phyloP scores from a whole-genome alignment of 2,797 vertebrate genomes.

The Dipus sagitta region DNA sequence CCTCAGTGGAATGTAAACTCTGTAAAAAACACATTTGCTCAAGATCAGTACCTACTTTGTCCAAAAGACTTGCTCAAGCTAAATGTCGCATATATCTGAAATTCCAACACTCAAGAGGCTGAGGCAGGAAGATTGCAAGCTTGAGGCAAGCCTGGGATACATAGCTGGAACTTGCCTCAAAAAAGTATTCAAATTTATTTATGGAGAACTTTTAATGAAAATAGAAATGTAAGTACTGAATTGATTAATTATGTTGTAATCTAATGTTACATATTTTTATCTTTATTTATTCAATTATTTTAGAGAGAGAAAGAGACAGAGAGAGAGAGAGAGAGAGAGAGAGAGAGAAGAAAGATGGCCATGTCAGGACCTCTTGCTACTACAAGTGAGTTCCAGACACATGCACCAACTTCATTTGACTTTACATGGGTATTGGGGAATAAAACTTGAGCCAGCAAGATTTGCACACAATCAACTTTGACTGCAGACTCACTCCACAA shows the following conservation, averaged over 20 bases:
- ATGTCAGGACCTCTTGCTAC: no score
- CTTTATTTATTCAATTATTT: no score
- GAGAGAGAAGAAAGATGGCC: no score
- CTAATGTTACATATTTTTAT: background rate
- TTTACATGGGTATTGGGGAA: no score
- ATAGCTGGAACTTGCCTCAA: background rate
- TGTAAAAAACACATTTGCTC: background rate
- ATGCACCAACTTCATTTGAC: no score
- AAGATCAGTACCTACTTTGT: constrained; percentile 22
- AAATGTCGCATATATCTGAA: accelerated
- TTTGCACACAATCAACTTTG: no score
- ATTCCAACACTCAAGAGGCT: background rate
- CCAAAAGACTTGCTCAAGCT: background rate
- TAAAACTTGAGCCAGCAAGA: no score
- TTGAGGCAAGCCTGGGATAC: background rate
- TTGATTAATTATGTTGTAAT: background rate
- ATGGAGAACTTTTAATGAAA: background rate
- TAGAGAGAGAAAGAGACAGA: no score
- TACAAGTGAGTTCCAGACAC: no score
- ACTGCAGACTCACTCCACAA: no score
- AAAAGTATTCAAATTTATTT: background rate
- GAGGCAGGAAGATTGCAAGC: background rate
- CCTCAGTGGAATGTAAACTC: background rate
- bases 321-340: no score
- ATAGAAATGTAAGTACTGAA: background rate